Percentiles rank a stretch among this genome's conserved stretches.
These are phyloP conservation scores for Paramisgurnus dabryanus DNA, from an alignment of 2,113 vertebrate genomes.

Conservation along the genomic window DNA sequence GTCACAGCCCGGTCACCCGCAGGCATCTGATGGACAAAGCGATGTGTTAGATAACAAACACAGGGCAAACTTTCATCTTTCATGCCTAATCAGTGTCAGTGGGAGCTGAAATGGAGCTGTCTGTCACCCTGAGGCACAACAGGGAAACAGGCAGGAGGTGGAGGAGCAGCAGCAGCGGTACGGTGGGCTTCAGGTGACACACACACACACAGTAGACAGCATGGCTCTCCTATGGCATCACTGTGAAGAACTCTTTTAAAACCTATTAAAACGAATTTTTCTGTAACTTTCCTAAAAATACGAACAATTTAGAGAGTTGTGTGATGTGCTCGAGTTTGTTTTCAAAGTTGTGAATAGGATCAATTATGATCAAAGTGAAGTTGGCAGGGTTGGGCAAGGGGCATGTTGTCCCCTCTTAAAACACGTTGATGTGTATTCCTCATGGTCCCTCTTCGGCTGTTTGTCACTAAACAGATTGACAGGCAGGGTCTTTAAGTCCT, in stretches of 20 bases:
- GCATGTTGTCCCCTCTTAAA: not conserved
- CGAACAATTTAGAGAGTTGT: too few species aligned
- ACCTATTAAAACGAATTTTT: not conserved
- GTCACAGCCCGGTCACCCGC: constrained; percentile 44
- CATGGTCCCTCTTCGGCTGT: constrained; percentile 58
- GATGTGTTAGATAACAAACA: constrained; percentile 55
- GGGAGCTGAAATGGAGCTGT: constrained; percentile 48
- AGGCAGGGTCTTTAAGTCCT: constrained; percentile 68
- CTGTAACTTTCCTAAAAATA: not conserved
- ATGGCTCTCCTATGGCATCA: not conserved
- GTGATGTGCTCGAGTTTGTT: not conserved
- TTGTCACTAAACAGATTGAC: constrained; percentile 75
- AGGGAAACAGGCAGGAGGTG: constrained; percentile 9
- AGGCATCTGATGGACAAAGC: constrained; percentile 56
- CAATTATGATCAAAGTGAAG: constrained; percentile 30
- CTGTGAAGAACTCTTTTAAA: too few species aligned
- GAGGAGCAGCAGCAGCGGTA: constrained; percentile 23
- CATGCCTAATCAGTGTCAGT: constrained; percentile 51
- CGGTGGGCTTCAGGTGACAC: constrained; percentile 47
- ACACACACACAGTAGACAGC: not conserved
- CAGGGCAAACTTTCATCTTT: constrained; percentile 59
- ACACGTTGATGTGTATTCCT: not conserved
- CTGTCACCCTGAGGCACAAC: constrained; percentile 56
- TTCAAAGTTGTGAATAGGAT: not conserved
- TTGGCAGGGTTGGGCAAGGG: not conserved